Evolutionary conservation across 2,113 vertebrate species (phyloP).

Genomic region (Mormyrus lacerda): DNA sequence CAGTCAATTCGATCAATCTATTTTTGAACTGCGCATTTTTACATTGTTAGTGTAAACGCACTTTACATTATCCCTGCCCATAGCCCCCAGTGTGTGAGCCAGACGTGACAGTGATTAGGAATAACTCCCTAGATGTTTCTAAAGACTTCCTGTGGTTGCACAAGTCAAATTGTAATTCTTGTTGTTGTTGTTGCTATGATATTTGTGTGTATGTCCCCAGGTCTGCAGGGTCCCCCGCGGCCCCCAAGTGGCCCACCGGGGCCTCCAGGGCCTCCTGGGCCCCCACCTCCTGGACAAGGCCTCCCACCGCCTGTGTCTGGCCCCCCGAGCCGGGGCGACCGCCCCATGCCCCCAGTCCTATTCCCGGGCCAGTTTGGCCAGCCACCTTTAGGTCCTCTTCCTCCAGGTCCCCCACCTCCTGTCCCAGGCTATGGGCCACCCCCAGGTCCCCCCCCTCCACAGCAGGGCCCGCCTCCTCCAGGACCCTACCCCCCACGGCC

Average conservation of each 20-base stretch:
- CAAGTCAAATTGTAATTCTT: background rate
- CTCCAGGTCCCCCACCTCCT: slow-evolving; percentile 91
- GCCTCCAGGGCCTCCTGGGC: slow-evolving; percentile 86
- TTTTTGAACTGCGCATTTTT: background rate
- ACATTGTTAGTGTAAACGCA: background rate
- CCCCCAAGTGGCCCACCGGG: slow-evolving; percentile 88
- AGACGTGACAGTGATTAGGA: background rate
- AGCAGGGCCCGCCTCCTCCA: slow-evolving; percentile 89
- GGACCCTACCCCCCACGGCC: slow-evolving; percentile 90
- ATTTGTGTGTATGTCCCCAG: slow-evolving; percentile 49
- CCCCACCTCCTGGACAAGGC: slow-evolving; percentile 91
- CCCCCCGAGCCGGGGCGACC: slow-evolving; percentile 89
- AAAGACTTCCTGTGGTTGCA: background rate
- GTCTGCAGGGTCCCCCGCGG: slow-evolving; percentile 84
- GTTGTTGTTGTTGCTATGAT: background rate
- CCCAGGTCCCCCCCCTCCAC: slow-evolving; percentile 88
- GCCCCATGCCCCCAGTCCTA: slow-evolving; percentile 89
- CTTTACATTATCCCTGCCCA: background rate
- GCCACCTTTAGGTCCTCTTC: slow-evolving; percentile 85
- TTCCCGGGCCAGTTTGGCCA: slow-evolving; percentile 97
- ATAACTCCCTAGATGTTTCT: background rate
- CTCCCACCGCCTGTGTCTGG: slow-evolving; percentile 84
- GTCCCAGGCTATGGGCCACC: slow-evolving; percentile 79
- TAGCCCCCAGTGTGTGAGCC: background rate
- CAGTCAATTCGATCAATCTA: background rate